A percentile compares a stretch with the other conserved stretches of the same genome.
phyloP scores from a whole-genome alignment of 2,888 invertebrate genomes.

The Drosophila neonasuta region DNA sequence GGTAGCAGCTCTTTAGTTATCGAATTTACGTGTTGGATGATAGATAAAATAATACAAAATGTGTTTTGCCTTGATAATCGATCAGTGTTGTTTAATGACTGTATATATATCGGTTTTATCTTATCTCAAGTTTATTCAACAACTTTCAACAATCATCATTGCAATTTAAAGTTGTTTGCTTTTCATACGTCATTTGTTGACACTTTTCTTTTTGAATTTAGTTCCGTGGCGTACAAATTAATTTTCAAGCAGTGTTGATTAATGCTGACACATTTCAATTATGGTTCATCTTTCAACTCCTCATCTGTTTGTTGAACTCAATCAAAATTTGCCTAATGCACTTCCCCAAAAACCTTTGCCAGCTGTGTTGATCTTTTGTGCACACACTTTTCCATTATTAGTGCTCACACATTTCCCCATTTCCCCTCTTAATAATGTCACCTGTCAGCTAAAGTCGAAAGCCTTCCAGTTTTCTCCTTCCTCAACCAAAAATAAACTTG shows the following conservation, averaged over 20 bases:
- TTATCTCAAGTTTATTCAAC: background rate
- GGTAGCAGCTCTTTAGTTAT: background rate
- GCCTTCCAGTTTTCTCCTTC: constrained; percentile 20
- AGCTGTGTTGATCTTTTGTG: constrained; percentile 23
- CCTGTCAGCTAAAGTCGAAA: constrained; percentile 43
- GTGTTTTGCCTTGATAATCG: too few relatives aligned
- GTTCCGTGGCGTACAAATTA: background rate
- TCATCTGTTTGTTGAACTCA: background rate
- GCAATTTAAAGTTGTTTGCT: too few relatives aligned
- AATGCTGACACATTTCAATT: background rate
- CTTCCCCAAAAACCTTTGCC: constrained; percentile 18
- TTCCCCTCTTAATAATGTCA: constrained; percentile 39
- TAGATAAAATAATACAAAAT: background rate
- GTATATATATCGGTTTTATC: background rate
- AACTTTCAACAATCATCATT: background rate
- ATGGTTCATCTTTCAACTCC: background rate
- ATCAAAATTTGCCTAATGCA: constrained; percentile 30
- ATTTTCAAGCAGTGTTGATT: background rate
- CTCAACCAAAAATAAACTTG: constrained; percentile 28
- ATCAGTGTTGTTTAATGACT: constrained; percentile 3
- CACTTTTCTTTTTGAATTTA: background rate
- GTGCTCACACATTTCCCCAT: constrained; percentile 27
- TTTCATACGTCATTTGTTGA: background rate
- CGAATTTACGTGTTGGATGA: background rate
- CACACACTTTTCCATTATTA: constrained; percentile 23